Percentiles rank a stretch among this genome's conserved stretches.
Conservation (phyloP, 2,797 vertebrate genomes). For the Cynopterus sphinx region DNA sequence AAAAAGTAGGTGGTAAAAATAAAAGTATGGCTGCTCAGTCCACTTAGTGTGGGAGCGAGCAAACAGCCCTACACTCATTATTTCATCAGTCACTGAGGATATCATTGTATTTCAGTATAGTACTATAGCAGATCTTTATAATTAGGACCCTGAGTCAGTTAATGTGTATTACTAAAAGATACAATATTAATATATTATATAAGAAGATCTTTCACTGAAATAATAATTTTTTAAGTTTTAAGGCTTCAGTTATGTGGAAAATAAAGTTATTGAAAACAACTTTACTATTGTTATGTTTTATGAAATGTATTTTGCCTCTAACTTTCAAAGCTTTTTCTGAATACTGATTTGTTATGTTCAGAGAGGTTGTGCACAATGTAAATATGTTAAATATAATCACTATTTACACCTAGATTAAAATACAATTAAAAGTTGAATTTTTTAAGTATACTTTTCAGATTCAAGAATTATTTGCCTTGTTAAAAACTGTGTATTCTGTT, state of each 20-base stretch:
- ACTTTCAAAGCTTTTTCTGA: slow-evolving; percentile 42
- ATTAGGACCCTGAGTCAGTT: not conserved
- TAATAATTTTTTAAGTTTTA: not conserved
- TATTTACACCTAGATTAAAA: slow-evolving; percentile 50
- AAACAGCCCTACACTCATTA: not conserved
- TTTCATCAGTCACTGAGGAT: not conserved
- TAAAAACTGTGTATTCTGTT: not conserved
- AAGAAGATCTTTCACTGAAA: slow-evolving; percentile 29
- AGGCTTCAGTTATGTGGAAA: slow-evolving; percentile 29
- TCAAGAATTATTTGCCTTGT: not conserved
- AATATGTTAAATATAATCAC: not conserved
- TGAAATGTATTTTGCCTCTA: slow-evolving; percentile 17
- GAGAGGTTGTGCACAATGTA: not conserved
- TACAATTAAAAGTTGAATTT: slow-evolving; percentile 14
- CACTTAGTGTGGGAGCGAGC: not conserved
- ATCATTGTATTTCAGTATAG: not conserved
- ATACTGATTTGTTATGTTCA: not conserved
- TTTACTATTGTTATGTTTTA: not conserved
- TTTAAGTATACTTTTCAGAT: slow-evolving; percentile 14
- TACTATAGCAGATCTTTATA: not conserved
- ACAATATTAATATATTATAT: slow-evolving; percentile 20
- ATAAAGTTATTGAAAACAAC: slow-evolving; percentile 15
- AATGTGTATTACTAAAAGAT: slow-evolving; percentile 29
- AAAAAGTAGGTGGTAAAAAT: slow-evolving; percentile 16
- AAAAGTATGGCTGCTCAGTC: not conserved